Base-by-base conservation (phyloP, 2,888 invertebrate species). In the Lumbricus terrestris region DNA sequence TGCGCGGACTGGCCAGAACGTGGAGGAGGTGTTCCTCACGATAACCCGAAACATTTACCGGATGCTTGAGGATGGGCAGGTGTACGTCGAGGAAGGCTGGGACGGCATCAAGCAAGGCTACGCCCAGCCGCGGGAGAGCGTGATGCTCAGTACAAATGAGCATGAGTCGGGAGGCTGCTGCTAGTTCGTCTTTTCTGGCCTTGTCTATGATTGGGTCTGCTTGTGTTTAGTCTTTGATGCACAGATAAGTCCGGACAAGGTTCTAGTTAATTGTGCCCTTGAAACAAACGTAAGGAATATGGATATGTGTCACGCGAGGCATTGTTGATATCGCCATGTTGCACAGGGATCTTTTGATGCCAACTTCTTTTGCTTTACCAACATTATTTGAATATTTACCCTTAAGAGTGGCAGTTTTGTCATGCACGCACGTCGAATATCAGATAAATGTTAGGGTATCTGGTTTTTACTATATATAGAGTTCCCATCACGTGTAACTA, bases 71-170 rank as follows among this genome's bases (percentile, higher is more conserved):
- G 97, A 97, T 29, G 98, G 98, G 33, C 98, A 98, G 95, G 98
- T 98, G 94, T 93, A 93, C 82, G 92, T 95, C 37, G 94, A 94
- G 94, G 98, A 98, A 92, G 98, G 98, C 29, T 98, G 98, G 98
- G 98, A 99, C 94, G 98, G 99, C 13, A 98, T 99, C 90, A 98
- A 98, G 95, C 97, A 97, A 54, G 98, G 98, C 40, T 95, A 94
- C 92, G 89, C 91, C 35, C 92, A 93, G 37, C 94, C 94, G 20
- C 92, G 93, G 47, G 94, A 94, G 90, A 92, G 93, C 47, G 94
- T 94, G 83, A 93, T 94, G 90, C 97, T 98, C 92, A 96, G 97
- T 88, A 98, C 98, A 95, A 98, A 97, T 0, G 98, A 98, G 95
- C 97, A 97, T 2, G 97, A 97, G 90, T 97, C 97, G 94, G 97